Evolutionary conservation across 1,140 invertebrate genomes (phyloP), one percentile per base, ranked within the genome.

Genomic region (Drosophila repletoides): DNA sequence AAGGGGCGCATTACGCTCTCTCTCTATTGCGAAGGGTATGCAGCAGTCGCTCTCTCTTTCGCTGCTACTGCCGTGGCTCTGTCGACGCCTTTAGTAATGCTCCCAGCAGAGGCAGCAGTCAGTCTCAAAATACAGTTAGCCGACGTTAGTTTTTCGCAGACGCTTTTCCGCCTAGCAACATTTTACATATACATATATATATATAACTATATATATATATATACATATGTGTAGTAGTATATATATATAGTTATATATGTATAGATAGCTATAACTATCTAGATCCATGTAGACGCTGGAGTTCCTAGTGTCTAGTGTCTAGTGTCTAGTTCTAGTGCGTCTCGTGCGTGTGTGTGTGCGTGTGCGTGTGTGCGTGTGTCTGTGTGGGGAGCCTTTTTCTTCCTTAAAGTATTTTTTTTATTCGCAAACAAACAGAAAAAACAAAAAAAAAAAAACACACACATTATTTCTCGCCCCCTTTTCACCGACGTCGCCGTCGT

Each of bases 71-170:
- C 76, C 60, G 33, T 83, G 64, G 75, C 77, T 76, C 66, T 60
- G 79, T 51, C 71, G 79, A 80, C 80, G 80, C 80, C 80, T 84
- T 84, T 56, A 69, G 80, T 86, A 72, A 86, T 59, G 53, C 53
- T 58, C 53, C 12, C 40, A 69, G 70, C 65, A 55, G 17, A 5
- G 15, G 31, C 3, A 34, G 19, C 40, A 22, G 72, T 84, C 79
- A 83, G 79, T 77, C 76, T 67, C 72, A 51, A 60, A 75, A 80
- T 84, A 74, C 77, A 83, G 77, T 83, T 83, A 84, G 81, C 67
- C 81, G 75, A 80, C 79, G 81, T 84, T 84, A 84, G 80, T 87
- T 84, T 84, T 86, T 72, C 79, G 72, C 80, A 87, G 80, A 87
- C 80, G 80, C 81, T 84, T 80, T 84, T 86, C 81, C 80, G 80